Conservation (phyloP, 2,888 invertebrate species). For the Euplagia quadripunctaria region DNA sequence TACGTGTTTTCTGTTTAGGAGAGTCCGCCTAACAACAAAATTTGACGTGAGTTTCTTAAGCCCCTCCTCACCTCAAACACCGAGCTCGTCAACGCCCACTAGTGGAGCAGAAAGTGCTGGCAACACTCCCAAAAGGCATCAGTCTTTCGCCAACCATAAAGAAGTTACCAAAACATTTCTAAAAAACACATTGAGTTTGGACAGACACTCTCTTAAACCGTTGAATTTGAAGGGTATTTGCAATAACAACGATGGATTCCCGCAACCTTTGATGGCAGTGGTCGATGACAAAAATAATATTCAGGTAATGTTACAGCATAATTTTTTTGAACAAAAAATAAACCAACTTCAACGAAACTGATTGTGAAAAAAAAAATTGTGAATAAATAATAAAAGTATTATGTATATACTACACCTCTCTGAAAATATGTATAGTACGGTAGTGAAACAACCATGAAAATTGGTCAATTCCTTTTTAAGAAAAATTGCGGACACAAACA, state of each 20-base stretch:
- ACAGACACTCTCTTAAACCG: constrained; percentile 75
- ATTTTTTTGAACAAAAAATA: too few species aligned
- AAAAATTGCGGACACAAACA: too few species aligned
- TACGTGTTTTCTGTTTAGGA: constrained; percentile 55
- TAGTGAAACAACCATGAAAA: too few species aligned
- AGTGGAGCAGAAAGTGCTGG: constrained; percentile 58
- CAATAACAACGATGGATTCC: constrained; percentile 66
- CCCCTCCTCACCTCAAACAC: constrained; percentile 67
- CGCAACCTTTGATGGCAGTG: constrained; percentile 79
- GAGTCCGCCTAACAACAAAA: constrained; percentile 78
- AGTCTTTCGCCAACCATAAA: constrained; percentile 71
- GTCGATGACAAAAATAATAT: constrained; percentile 82
- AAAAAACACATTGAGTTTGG: constrained; percentile 75
- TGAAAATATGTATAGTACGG: too few species aligned
- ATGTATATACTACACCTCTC: too few species aligned
- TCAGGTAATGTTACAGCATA: constrained; percentile 64
- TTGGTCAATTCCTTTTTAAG: too few species aligned
- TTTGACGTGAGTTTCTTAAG: constrained; percentile 81
- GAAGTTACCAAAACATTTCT: constrained; percentile 65
- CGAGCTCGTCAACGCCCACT: constrained; percentile 54
- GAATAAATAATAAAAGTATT: too few species aligned
- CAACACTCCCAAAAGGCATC: constrained; percentile 71
- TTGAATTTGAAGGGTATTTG: constrained; percentile 80
- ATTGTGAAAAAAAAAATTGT: too few species aligned
- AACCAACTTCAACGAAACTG: too few species aligned